Conservation (phyloP, 1,140 invertebrate genomes). For the Camponotus floridanus region DNA sequence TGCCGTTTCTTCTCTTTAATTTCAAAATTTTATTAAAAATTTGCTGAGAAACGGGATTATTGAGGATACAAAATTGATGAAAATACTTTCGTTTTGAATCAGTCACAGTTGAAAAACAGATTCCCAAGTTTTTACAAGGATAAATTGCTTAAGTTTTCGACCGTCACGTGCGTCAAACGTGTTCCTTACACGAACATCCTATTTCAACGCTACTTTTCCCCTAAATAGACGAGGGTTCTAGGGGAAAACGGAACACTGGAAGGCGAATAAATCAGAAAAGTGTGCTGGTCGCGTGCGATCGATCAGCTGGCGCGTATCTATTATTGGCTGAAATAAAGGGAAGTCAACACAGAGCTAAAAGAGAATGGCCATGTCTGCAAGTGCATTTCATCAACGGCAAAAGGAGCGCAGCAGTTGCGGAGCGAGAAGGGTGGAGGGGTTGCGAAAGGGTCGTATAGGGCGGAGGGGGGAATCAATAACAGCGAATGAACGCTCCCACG, state of each 20-base stretch:
- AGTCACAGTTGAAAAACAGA: background rate
- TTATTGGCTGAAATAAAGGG: slow-evolving; percentile 80
- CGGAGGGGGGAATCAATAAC: slow-evolving; percentile 75
- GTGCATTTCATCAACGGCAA: slow-evolving; percentile 81
- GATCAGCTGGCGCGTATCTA: slow-evolving; percentile 75
- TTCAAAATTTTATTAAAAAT: background rate
- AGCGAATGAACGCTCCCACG: slow-evolving; percentile 72
- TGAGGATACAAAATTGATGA: background rate
- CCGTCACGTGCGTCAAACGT: slow-evolving; percentile 24
- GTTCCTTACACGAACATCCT: background rate
- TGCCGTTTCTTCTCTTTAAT: too few species aligned
- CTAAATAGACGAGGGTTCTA: background rate
- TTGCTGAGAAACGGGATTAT: background rate
- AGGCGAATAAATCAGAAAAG: slow-evolving; percentile 77
- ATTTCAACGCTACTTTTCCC: slow-evolving; percentile 23
- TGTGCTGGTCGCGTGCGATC: slow-evolving; percentile 72
- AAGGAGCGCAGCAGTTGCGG: slow-evolving; percentile 62
- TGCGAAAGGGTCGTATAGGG: slow-evolving; percentile 46
- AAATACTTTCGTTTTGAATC: background rate
- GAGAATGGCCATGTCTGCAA: slow-evolving; percentile 71
- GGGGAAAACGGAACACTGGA: slow-evolving; percentile 6
- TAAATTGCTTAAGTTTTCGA: slow-evolving; percentile 3
- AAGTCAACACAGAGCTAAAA: slow-evolving; percentile 72
- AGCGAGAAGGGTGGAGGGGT: slow-evolving; percentile 31
- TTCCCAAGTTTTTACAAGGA: background rate